Conservation (phyloP, 2,797 vertebrate species). For the Halcyon smyrnensis region DNA sequence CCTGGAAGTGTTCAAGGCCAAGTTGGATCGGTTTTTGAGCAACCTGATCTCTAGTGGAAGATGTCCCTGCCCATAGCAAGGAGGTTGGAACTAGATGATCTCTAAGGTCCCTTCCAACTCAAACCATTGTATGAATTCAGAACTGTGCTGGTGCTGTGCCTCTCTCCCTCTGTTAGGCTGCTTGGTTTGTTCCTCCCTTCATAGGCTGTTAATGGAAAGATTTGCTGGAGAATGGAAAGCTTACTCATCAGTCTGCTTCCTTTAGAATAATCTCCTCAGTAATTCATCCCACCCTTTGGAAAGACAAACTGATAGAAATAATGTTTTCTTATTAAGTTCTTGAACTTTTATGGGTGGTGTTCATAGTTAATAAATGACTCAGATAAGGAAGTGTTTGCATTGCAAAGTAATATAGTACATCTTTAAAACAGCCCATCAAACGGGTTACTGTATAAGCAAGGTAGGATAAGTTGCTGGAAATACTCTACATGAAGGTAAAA, state of each 20-base stretch:
- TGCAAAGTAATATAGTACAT: neutral
- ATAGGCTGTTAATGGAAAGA: conserved; percentile 1
- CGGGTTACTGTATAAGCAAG: neutral
- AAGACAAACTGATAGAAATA: conserved; percentile 10
- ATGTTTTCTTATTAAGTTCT: conserved; percentile 27
- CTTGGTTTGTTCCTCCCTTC: neutral
- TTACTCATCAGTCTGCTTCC: conserved; percentile 12
- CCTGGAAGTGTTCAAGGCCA: neutral
- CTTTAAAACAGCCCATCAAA: neutral
- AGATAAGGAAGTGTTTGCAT: neutral
- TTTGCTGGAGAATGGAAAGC: neutral
- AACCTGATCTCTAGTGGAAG: neutral
- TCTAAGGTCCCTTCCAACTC: neutral
- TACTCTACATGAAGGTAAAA: neutral
- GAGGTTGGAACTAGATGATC: neutral
- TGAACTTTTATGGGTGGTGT: neutral
- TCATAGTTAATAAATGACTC: neutral
- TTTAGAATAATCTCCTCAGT: neutral
- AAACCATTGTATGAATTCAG: neutral
- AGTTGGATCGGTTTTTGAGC: neutral
- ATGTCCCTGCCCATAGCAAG: neutral
- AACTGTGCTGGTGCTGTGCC: neutral
- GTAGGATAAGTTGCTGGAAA: neutral
- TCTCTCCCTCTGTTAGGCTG: neutral
- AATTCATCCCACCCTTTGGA: conserved; percentile 16